Evolutionary conservation across 2,797 vertebrate genomes (phyloP).

Genomic region (Muscicapa striata): DNA sequence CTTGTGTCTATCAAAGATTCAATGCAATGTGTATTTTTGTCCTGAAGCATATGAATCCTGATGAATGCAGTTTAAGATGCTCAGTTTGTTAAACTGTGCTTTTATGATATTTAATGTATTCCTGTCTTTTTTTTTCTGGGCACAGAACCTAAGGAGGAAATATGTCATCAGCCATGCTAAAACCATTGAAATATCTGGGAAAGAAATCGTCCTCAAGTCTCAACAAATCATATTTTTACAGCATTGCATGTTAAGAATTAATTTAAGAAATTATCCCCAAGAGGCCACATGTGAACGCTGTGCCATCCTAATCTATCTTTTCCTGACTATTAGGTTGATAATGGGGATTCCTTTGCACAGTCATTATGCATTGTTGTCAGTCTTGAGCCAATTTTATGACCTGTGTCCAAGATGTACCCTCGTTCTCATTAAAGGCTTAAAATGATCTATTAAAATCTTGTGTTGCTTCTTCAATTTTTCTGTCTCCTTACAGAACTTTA

Average conservation of each 20-base stretch:
- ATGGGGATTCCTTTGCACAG: constrained; percentile 54
- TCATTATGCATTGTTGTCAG: constrained; percentile 67
- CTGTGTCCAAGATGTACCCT: constrained; percentile 57
- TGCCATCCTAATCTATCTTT: constrained; percentile 67
- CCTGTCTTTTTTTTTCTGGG: neutral
- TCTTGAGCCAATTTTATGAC: constrained; percentile 72
- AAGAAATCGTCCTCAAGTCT: neutral
- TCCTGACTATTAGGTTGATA: constrained; percentile 71
- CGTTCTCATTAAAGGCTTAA: constrained; percentile 64
- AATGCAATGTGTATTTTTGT: neutral
- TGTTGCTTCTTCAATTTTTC: neutral
- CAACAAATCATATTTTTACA: constrained; percentile 59
- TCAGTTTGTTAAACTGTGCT: neutral
- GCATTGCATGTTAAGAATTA: constrained; percentile 11
- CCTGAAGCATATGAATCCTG: neutral
- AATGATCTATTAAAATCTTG: constrained; percentile 56
- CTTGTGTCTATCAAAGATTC: neutral
- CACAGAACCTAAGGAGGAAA: constrained; percentile 5
- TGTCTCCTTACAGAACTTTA: neutral
- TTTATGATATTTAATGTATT: neutral
- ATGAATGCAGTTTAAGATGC: neutral
- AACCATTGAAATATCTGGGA: constrained; percentile 8
- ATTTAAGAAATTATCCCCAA: constrained; percentile 60
- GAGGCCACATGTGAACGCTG: constrained; percentile 41
- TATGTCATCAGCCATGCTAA: constrained; percentile 28